A percentile compares a stretch with the other conserved stretches of the same genome.
Evolutionary conservation across 2,797 vertebrate species (phyloP).

Genomic region (Trematomus bernacchii): DNA sequence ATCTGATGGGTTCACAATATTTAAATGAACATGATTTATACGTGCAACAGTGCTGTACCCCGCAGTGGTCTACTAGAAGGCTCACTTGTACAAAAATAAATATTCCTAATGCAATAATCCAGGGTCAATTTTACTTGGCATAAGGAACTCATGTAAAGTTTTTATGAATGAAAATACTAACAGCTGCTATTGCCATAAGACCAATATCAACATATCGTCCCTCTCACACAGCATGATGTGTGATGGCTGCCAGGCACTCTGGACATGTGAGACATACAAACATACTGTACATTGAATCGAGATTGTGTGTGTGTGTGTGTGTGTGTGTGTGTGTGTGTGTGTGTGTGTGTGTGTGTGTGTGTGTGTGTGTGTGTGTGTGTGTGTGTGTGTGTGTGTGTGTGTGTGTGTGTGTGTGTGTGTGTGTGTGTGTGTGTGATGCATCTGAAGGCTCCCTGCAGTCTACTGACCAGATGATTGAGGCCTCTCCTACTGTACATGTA

Average conservation of each 20-base stretch:
- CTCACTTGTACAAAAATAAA: too few species aligned
- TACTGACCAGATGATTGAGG: conserved; percentile 36
- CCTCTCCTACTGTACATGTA: conserved; percentile 16
- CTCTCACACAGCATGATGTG: conserved; percentile 32
- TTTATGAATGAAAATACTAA: neutral
- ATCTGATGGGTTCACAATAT: too few species aligned
- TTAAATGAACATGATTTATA: too few species aligned
- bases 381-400: too few species aligned
- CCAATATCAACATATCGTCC: conserved; percentile 35
- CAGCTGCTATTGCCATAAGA: conserved; percentile 1
- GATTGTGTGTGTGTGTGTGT: too few species aligned
- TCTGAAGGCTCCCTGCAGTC: conserved; percentile 4
- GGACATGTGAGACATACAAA: conserved; percentile 36
- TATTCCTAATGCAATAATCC: neutral
- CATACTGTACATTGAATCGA: conserved; percentile 13
- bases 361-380: too few species aligned
- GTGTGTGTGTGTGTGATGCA: neutral
- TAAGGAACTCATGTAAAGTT: neutral
- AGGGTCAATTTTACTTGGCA: neutral
- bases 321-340: too few species aligned
- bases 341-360: too few species aligned
- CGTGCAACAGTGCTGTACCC: too few species aligned
- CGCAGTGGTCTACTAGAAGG: too few species aligned
- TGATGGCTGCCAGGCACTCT: conserved; percentile 20
- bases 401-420: too few species aligned